Evolutionary conservation across 2,113 vertebrate genomes (phyloP).

Genomic region (Excalfactoria chinensis): DNA sequence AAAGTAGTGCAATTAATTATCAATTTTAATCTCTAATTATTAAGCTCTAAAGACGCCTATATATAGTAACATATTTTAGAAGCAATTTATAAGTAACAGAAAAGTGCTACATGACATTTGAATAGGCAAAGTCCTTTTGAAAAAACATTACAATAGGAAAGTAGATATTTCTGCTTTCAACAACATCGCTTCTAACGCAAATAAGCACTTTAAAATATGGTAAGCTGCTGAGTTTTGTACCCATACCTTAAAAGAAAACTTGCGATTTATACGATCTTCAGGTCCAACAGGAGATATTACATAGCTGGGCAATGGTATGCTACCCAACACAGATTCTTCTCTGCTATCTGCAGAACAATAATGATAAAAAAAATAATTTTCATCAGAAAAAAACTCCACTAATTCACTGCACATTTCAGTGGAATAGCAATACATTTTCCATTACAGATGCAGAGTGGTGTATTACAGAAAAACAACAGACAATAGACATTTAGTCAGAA

Average conservation of each 20-base stretch:
- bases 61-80: background rate
- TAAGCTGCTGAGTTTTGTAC: background rate
- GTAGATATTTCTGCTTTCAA: background rate
- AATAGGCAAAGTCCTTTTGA: background rate
- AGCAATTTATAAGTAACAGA: background rate
- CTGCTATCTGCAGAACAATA: constrained; percentile 87
- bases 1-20: too few species aligned
- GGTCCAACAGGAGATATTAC: constrained; percentile 88
- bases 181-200: background rate
- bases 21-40: too few species aligned
- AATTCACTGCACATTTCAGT: background rate
- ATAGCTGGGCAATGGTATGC: constrained; percentile 95
- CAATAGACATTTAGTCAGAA: background rate
- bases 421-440: background rate
- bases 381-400: background rate
- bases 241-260: constrained; percentile 96
- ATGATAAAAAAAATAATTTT: background rate
- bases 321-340: constrained; percentile 95
- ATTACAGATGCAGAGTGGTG: background rate
- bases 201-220: background rate
- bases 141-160: background rate
- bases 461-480: background rate
- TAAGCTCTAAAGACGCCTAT: background rate
- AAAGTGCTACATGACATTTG: background rate
- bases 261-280: constrained; percentile 95